Conservation (phyloP, 2,797 vertebrate species). For the Melanotaenia maccullochi region DNA sequence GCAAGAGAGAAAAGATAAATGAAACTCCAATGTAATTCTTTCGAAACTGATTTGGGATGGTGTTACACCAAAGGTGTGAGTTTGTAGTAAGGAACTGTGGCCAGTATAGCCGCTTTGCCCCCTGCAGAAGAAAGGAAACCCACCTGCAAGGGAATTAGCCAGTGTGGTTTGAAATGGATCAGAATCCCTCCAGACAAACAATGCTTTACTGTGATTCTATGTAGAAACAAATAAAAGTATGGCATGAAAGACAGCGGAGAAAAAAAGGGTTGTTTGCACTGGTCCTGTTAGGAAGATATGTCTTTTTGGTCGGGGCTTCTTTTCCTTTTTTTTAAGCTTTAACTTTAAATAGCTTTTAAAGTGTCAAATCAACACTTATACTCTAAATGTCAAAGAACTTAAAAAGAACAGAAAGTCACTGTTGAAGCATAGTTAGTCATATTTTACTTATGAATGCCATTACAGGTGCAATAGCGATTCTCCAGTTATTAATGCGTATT, state of each 20-base stretch:
- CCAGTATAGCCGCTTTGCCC: background rate
- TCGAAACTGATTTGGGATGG: slow-evolving; percentile 6
- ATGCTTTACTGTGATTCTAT: background rate
- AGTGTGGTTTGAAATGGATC: background rate
- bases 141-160: slow-evolving; percentile 25
- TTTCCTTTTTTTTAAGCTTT: background rate
- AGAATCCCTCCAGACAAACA: background rate
- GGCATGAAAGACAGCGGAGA: background rate
- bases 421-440: background rate
- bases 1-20: slow-evolving; percentile 2
- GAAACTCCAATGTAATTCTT: slow-evolving; percentile 5
- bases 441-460: background rate
- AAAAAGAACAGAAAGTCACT: background rate
- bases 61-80: slow-evolving; percentile 46
- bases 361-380: background rate
- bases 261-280: background rate
- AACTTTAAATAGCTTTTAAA: background rate
- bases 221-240: slow-evolving; percentile 11
- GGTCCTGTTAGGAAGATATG: background rate
- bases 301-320: background rate
- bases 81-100: slow-evolving; percentile 41
- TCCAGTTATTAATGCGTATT: slow-evolving; percentile 4
- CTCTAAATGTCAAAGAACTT: background rate
- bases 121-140: slow-evolving; percentile 48
- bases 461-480: background rate